Conservation (phyloP, 2,797 vertebrate species). For the Liparis tanakae region DNA sequence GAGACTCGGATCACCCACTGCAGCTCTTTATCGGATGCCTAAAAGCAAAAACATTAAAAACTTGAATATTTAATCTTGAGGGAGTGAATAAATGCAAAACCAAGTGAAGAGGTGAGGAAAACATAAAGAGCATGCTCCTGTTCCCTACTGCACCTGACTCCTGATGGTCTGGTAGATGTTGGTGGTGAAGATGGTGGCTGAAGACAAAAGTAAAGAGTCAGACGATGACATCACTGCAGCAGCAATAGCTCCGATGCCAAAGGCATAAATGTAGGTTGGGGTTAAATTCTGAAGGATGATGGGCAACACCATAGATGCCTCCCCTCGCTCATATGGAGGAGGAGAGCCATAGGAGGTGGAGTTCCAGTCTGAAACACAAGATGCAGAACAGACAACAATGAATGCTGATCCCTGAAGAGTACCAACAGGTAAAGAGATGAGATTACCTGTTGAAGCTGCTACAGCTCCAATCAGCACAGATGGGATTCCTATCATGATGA, state of each 20-base stretch:
- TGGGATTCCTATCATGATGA: slow-evolving; percentile 46
- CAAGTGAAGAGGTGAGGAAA: background rate
- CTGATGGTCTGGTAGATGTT: slow-evolving; percentile 57
- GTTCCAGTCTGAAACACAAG: slow-evolving; percentile 52
- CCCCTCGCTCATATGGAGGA: slow-evolving; percentile 38
- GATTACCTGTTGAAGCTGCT: slow-evolving; percentile 48
- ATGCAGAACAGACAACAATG: background rate
- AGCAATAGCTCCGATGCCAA: slow-evolving; percentile 49
- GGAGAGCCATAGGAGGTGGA: slow-evolving; percentile 40
- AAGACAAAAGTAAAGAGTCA: slow-evolving; percentile 64
- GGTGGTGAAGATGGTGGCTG: slow-evolving; percentile 60
- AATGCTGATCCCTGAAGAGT: background rate
- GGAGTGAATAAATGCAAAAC: too few relatives aligned
- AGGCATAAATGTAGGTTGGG: slow-evolving; percentile 30
- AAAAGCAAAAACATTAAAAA: background rate
- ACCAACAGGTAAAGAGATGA: background rate
- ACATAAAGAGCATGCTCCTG: too few relatives aligned
- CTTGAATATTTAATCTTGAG: too few relatives aligned
- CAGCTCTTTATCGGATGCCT: slow-evolving; percentile 72
- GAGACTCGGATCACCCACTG: slow-evolving; percentile 72
- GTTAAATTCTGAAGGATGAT: slow-evolving; percentile 44
- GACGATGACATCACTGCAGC: slow-evolving; percentile 59
- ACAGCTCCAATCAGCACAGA: slow-evolving; percentile 47
- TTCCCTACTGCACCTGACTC: slow-evolving; percentile 1
- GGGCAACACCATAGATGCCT: slow-evolving; percentile 46